Base-by-base conservation (phyloP, 2,888 invertebrate species). In the Omphaloscelis lunosa region DNA sequence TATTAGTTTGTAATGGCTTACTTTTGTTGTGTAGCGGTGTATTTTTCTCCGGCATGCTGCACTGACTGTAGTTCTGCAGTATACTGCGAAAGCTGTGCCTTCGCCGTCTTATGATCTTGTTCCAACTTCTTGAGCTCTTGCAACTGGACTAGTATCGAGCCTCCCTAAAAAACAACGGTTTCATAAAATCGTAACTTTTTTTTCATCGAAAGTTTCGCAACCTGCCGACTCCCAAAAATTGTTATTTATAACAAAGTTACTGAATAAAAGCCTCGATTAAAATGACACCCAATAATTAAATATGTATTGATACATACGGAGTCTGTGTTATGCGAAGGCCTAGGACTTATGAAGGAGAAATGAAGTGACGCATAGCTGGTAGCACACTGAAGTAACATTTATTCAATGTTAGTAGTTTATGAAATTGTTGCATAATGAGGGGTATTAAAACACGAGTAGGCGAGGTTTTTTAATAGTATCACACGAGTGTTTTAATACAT, bases 121-220 rank as follows among this genome's bases (percentile, higher is more conserved):
- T 97, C 97, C 23, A 96, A 82, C 41, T 95, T 90, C 81, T 96
- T 95, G 56, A 98, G 95, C 89, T 97, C 97, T 53, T 97, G 93
- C 73, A 98, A 90, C 84, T 97, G 97, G 29, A 97, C 89, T 45
- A 98, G 93, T 80, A 98, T 92, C 27, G 98, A 97, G 0, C 95
- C 96, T 1, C 97, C 97, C 94, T 96, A 90, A 1, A 1, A 45
- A 58, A 4, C 5, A 66, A 62, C 15, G 2, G 0, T 34, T 20
- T 20, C 17, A 72, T 41, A 12, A 67, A 51, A 34, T 17, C 0
- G 1, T 12, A 17, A 17, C 39, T 34, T 12, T n/a, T 23, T 27
- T 17, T 17, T 20, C 8, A 45, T n/a, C 29, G 11, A 45, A 45
- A 11, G 6, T 70, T 17, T 73, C 17, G 27, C 3, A 27, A 20